phyloP scores from a whole-genome alignment of 2,797 vertebrate species.

The Sebastes paucispinis region DNA sequence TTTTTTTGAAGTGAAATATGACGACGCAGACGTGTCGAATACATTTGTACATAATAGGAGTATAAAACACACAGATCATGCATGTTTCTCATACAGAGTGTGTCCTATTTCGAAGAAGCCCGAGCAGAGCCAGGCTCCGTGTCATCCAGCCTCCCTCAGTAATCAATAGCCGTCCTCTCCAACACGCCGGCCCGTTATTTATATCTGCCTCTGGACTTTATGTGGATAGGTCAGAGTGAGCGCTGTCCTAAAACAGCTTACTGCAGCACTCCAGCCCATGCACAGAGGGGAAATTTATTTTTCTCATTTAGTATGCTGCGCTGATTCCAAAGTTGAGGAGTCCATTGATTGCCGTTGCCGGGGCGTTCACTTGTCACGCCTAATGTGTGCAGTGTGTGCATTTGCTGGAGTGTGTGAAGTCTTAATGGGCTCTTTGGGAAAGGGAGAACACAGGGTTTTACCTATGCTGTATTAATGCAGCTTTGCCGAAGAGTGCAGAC shows the following conservation, averaged over 20 bases:
- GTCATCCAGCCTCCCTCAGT: conserved; percentile 57
- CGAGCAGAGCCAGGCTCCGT: conserved; percentile 50
- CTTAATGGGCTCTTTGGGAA: conserved; percentile 50
- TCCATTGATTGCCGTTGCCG: conserved; percentile 69
- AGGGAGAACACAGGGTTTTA: conserved; percentile 19
- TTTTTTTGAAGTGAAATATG: neutral
- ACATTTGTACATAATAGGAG: neutral
- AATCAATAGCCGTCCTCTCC: conserved; percentile 78
- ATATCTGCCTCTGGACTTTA: conserved; percentile 67
- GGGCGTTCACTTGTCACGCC: conserved; percentile 45
- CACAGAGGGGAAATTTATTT: conserved; percentile 68
- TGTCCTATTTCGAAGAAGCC: conserved; percentile 43
- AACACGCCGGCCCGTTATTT: conserved; percentile 70
- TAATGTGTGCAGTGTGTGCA: conserved; percentile 48
- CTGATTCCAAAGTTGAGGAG: conserved; percentile 70
- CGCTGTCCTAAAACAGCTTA: conserved; percentile 77
- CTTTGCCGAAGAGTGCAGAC: conserved; percentile 1
- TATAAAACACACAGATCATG: neutral
- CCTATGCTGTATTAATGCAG: conserved; percentile 9
- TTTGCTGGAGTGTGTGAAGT: conserved; percentile 38
- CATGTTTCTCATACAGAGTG: neutral
- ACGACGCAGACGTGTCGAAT: neutral
- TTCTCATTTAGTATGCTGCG: conserved; percentile 76
- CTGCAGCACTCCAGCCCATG: conserved; percentile 67
- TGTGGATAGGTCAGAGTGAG: conserved; percentile 75